Conservation (phyloP, 2,888 invertebrate genomes). For the Sepioteuthis lessoniana region DNA sequence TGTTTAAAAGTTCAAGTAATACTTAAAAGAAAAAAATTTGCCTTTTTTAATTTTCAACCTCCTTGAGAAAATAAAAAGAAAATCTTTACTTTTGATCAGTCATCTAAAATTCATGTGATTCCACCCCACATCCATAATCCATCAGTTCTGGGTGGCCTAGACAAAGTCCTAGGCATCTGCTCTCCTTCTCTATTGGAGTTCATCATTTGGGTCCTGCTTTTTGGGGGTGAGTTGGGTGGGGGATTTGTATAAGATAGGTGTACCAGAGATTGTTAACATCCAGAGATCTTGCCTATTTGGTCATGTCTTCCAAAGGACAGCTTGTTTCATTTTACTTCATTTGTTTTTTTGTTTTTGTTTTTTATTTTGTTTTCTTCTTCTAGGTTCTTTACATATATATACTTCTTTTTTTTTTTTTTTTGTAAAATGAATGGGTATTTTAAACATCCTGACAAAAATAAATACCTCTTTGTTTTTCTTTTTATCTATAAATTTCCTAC, state of each 20-base stretch:
- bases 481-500: background rate
- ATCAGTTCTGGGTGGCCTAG: background rate
- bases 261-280: constrained; percentile 34
- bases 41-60: no score
- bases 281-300: constrained; percentile 36
- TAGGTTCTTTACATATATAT: background rate
- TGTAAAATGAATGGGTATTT: no score
- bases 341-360: no score
- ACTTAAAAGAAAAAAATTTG: background rate
- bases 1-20: background rate
- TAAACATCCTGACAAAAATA: no score
- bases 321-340: background rate
- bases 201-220: background rate
- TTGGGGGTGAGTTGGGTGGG: background rate
- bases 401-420: background rate
- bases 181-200: background rate
- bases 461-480: no score
- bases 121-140: background rate
- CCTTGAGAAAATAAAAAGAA: background rate
- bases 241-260: background rate
- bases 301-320: constrained; percentile 37
- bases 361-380: background rate
- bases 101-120: background rate
- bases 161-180: no score
- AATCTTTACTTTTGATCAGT: background rate